Conservation (phyloP, 2,888 invertebrate species). For the Exocentrus adspersus region DNA sequence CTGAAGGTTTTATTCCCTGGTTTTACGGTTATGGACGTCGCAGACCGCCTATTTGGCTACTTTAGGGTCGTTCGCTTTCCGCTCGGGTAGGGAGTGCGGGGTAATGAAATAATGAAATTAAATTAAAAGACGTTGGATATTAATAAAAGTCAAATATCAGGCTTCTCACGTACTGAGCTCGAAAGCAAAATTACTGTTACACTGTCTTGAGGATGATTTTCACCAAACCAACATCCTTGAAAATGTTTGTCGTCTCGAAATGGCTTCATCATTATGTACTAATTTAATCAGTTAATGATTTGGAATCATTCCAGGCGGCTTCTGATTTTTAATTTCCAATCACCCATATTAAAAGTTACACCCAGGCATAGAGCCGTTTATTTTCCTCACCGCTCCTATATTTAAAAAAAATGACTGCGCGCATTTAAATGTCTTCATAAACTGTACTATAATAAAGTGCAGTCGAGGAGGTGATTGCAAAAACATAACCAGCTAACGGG, state of each 20-base stretch:
- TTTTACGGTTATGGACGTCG: constrained; percentile 41
- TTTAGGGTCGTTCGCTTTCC: constrained; percentile 45
- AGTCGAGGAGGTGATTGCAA: background rate
- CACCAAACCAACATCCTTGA: too few relatives aligned
- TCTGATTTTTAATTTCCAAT: constrained; percentile 6
- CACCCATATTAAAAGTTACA: background rate
- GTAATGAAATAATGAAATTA: constrained; percentile 39
- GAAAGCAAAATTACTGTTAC: too few relatives aligned
- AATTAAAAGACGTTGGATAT: constrained; percentile 21
- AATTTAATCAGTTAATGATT: background rate
- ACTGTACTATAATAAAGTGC: background rate
- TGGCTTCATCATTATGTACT: too few relatives aligned
- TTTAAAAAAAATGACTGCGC: background rate
- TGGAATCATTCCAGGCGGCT: too few relatives aligned
- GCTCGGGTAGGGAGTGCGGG: constrained; percentile 33
- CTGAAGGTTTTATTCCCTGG: constrained; percentile 35
- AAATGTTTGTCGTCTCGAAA: too few relatives aligned
- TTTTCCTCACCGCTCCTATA: background rate
- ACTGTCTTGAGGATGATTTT: too few relatives aligned
- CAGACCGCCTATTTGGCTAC: constrained; percentile 38
- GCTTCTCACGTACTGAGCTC: background rate
- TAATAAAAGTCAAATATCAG: background rate
- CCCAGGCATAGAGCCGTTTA: background rate
- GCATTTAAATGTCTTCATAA: background rate
- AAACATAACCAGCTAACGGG: background rate